Evolutionary conservation across 2,113 vertebrate genomes (phyloP).

Genomic region (Helogale parvula): DNA sequence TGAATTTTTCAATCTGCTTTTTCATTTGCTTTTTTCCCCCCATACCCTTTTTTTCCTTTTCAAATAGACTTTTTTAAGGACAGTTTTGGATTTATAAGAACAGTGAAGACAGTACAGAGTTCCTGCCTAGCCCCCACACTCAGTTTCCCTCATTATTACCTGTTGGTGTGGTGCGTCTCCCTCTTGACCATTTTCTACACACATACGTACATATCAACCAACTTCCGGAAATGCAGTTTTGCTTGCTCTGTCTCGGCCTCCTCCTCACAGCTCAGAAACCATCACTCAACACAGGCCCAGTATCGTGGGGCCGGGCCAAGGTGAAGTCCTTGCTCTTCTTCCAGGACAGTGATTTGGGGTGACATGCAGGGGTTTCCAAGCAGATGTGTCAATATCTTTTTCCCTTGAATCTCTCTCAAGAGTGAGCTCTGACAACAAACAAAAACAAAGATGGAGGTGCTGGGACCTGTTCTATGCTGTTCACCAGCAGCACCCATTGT

Average conservation of each 20-base stretch:
- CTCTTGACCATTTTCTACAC: neutral
- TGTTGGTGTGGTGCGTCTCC: neutral
- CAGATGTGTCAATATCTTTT: neutral
- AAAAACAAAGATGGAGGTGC: neutral
- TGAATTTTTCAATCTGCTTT: neutral
- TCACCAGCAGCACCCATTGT: neutral
- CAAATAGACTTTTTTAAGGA: neutral
- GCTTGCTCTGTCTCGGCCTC: neutral
- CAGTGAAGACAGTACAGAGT: neutral
- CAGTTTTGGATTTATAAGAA: neutral
- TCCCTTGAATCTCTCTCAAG: neutral
- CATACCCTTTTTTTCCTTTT: neutral
- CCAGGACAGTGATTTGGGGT: neutral
- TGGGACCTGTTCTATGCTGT: neutral
- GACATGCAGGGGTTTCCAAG: neutral
- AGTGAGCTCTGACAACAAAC: neutral
- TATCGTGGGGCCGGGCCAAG: rapidly evolving
- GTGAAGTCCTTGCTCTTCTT: neutral
- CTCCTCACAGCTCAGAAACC: neutral
- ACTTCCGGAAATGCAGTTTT: neutral
- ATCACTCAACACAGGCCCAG: neutral
- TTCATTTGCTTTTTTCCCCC: neutral
- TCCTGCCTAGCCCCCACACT: neutral
- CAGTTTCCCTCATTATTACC: neutral
- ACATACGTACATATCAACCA: neutral